Percentiles rank a stretch among this genome's conserved stretches.
phyloP scores from a whole-genome alignment of 2,113 vertebrate species.

The Rallus limicola region DNA sequence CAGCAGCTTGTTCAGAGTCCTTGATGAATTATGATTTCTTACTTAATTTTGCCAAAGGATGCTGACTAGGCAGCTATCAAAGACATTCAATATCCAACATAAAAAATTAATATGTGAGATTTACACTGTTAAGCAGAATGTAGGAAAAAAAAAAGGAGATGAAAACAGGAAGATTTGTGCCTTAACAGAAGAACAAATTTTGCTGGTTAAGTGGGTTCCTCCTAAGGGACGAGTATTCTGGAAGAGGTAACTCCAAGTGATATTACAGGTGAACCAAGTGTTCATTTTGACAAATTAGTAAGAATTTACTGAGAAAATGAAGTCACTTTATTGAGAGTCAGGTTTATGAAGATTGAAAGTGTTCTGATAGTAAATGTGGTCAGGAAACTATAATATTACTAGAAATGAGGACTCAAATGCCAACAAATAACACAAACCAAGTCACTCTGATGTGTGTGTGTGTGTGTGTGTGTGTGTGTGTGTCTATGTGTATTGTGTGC shows the following conservation, averaged over 20 bases:
- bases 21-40: not conserved
- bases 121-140: not conserved
- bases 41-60: not conserved
- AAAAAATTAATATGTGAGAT: not conserved
- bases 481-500: rapidly evolving
- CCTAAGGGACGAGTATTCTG: not conserved
- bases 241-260: not conserved
- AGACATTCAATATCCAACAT: not conserved
- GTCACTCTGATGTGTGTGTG: not conserved
- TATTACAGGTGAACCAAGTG: not conserved
- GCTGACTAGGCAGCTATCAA: not conserved
- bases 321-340: not conserved
- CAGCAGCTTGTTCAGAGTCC: not conserved
- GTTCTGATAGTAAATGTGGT: not conserved
- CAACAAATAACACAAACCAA: not conserved
- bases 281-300: not conserved
- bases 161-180: not conserved
- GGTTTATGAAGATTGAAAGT: not conserved
- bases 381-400: not conserved
- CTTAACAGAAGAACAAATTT: not conserved
- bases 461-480: no score
- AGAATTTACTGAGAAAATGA: not conserved
- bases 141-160: not conserved
- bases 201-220: not conserved
- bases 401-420: not conserved